These are phyloP conservation scores for Zosterops lateralis DNA, from an alignment of 2,113 vertebrate species.

Conservation along the genomic window DNA sequence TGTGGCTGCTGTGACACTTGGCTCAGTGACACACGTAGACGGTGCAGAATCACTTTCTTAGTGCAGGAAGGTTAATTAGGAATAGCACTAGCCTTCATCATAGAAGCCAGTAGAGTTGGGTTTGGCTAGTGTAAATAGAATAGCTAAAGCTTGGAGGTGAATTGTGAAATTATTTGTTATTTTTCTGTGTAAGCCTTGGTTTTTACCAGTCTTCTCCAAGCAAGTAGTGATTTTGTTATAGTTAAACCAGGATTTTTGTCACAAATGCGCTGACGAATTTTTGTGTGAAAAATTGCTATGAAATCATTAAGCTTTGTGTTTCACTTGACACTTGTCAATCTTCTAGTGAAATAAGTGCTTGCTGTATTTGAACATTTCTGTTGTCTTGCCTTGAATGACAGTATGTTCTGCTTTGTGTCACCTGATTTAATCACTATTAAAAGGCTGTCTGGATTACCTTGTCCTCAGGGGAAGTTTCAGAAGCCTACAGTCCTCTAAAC, in stretches of 20 bases:
- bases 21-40: not conserved
- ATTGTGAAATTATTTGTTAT: not conserved
- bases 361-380: not conserved
- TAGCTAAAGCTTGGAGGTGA: not conserved
- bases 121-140: not conserved
- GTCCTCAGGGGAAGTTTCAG: not conserved
- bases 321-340: not conserved
- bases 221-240: not conserved
- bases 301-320: not conserved
- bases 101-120: not conserved
- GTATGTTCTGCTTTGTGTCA: slow-evolving; percentile 28
- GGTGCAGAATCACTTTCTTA: not conserved
- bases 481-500: not conserved
- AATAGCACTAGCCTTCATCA: not conserved
- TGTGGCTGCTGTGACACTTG: not conserved
- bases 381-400: not conserved
- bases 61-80: not conserved
- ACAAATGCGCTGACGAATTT: not conserved
- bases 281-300: not conserved
- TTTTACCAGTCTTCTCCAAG: not conserved
- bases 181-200: not conserved
- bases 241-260: not conserved
- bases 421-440: not conserved
- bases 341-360: not conserved
- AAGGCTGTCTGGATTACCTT: not conserved